Evolutionary conservation across 2,113 vertebrate species (phyloP).

Genomic region (Dicerorhinus sumatrensis): DNA sequence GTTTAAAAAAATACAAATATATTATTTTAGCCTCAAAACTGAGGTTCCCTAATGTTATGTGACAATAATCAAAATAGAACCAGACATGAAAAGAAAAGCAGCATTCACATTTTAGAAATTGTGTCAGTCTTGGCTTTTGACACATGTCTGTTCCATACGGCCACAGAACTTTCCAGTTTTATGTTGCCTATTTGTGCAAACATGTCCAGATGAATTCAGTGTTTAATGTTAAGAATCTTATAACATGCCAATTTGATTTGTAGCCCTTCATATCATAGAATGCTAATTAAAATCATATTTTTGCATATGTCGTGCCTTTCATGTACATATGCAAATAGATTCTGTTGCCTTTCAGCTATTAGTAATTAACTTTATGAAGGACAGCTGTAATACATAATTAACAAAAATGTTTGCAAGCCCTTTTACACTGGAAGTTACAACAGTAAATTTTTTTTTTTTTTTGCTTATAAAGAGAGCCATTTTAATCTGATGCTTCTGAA

Average conservation of each 20-base stretch:
- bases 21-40: slow-evolving; percentile 83
- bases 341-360: slow-evolving; percentile 98
- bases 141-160: slow-evolving; percentile 54
- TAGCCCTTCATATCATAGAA: slow-evolving; percentile 95
- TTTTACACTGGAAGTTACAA: slow-evolving; percentile 93
- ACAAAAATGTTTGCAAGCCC: slow-evolving; percentile 98
- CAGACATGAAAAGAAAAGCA: slow-evolving; percentile 59
- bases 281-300: slow-evolving; percentile 99
- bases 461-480: slow-evolving; percentile 83
- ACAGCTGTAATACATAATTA: slow-evolving; percentile 99
- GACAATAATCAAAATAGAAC: slow-evolving; percentile 74
- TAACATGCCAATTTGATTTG: slow-evolving; percentile 98
- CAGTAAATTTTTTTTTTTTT: slow-evolving; percentile 80
- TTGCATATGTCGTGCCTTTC: slow-evolving; percentile 98
- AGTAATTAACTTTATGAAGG: slow-evolving; percentile 99
- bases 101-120: slow-evolving; percentile 67
- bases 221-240: slow-evolving; percentile 94
- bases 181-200: slow-evolving; percentile 86
- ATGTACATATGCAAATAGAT: slow-evolving; percentile 97
- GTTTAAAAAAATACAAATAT: slow-evolving; percentile 84
- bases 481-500: slow-evolving; percentile 81
- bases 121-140: slow-evolving; percentile 74
- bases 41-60: slow-evolving; percentile 81
- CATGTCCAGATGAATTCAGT: slow-evolving; percentile 92
- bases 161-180: slow-evolving; percentile 68